Evolutionary conservation across 2,797 vertebrate genomes (phyloP).

Genomic region (Neosalanx taihuensis): DNA sequence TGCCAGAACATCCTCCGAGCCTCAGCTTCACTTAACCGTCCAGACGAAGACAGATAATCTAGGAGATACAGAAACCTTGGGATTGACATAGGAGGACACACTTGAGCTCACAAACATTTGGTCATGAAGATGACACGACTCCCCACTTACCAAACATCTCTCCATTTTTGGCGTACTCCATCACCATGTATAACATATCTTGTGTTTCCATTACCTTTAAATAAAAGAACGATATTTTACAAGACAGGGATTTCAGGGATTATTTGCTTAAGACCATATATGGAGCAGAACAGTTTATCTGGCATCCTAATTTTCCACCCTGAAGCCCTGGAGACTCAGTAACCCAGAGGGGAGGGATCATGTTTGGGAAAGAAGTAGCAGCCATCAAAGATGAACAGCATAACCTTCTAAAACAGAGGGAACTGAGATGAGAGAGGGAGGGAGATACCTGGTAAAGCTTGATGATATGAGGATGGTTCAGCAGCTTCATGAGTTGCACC

Average conservation of each 20-base stretch:
- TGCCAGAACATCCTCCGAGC: conserved; percentile 95
- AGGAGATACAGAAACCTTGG: conserved; percentile 21
- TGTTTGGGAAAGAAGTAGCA: background rate
- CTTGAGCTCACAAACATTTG: background rate
- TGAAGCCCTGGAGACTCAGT: conserved; percentile 3
- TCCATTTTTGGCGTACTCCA: conserved; percentile 95
- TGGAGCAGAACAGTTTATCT: no score
- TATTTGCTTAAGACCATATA: background rate
- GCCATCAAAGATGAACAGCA: background rate
- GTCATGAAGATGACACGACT: background rate
- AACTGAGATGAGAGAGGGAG: background rate
- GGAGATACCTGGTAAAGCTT: conserved; percentile 93
- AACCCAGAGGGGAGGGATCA: background rate
- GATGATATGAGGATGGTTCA: conserved; percentile 96
- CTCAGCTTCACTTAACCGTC: conserved; percentile 88
- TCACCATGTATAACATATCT: conserved; percentile 99
- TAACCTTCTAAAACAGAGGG: conserved; percentile 6
- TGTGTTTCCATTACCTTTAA: conserved; percentile 98
- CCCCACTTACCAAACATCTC: conserved; percentile 94
- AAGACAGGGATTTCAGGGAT: conserved; percentile 14
- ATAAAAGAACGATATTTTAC: background rate
- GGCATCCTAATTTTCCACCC: background rate
- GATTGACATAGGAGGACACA: conserved; percentile 29
- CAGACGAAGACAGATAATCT: conserved; percentile 92
- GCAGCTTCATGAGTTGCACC: conserved; percentile 97